Percentiles rank a stretch among this genome's conserved stretches.
These are phyloP conservation scores for Perca schrenkii DNA, from an alignment of 2,113 vertebrate species.

Conservation along the genomic window DNA sequence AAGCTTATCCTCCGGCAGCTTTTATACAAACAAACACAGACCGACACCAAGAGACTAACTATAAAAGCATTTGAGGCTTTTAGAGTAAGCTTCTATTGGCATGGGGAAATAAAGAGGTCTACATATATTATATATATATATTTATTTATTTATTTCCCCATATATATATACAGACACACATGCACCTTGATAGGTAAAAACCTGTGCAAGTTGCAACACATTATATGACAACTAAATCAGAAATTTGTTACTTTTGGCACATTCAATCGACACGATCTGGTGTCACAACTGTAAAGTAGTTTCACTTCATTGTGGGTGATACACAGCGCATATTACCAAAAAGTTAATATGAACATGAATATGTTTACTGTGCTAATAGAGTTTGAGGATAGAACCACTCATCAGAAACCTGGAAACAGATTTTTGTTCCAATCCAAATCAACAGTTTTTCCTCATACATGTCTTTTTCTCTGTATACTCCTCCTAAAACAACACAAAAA, in stretches of 20 bases:
- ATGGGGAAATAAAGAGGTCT: constrained; percentile 23
- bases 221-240: not conserved
- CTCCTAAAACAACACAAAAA: constrained; percentile 28
- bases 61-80: constrained; percentile 54
- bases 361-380: not conserved
- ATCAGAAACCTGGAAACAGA: not conserved
- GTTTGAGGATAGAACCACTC: not conserved
- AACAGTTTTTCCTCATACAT: not conserved
- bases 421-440: not conserved
- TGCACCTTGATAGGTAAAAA: not conserved
- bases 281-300: not conserved
- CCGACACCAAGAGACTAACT: constrained; percentile 36
- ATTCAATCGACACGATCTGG: constrained; percentile 7
- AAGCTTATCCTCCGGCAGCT: constrained; percentile 58
- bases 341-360: not conserved
- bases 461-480: not conserved
- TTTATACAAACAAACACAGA: constrained; percentile 57
- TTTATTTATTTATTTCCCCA: not conserved
- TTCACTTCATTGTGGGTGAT: not conserved
- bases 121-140: not conserved
- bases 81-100: constrained; percentile 25
- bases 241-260: not conserved
- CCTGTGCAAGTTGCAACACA: not conserved
- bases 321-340: not conserved
- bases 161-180: not conserved